Percentiles rank a stretch among this genome's conserved stretches.
Conservation (phyloP, 2,888 invertebrate genomes). For the Trissolcus brochymenae region DNA sequence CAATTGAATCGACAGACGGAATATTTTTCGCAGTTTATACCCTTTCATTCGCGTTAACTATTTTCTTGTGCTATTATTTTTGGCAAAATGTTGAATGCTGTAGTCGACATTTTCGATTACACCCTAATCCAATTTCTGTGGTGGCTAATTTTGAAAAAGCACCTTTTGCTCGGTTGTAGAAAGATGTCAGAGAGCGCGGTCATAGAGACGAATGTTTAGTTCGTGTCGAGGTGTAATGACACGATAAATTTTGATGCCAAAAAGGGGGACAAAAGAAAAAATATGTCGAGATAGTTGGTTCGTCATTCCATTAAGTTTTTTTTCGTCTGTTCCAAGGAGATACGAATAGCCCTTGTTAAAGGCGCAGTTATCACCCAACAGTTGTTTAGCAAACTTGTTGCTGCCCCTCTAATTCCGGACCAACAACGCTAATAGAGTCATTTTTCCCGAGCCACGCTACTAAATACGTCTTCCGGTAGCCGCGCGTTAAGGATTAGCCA, state of each 20-base stretch:
- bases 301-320: conserved; percentile 47
- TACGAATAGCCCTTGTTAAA: conserved; percentile 74
- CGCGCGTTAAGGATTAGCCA: conserved; percentile 74
- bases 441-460: conserved; percentile 69
- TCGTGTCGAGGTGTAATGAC: conserved; percentile 66
- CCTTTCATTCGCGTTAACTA: no score
- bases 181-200: conserved; percentile 52
- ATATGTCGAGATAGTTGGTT: conserved; percentile 12
- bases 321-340: conserved; percentile 50
- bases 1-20: no score
- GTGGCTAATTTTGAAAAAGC: conserved; percentile 53
- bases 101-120: conserved; percentile 19
- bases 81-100: background rate
- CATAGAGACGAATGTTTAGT: conserved; percentile 63
- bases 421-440: conserved; percentile 73
- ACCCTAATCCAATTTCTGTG: conserved; percentile 15
- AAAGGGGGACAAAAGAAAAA: conserved; percentile 32
- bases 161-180: conserved; percentile 44
- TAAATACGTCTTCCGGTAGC: conserved; percentile 65
- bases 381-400: conserved; percentile 72
- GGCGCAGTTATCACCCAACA: conserved; percentile 70
- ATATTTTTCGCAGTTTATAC: no score
- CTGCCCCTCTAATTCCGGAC: conserved; percentile 63
- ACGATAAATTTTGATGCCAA: conserved; percentile 66
- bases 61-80: no score